These are phyloP conservation scores for Pangasius mekongensis DNA, from an alignment of 2,797 vertebrate genomes.

Conservation along the genomic window DNA sequence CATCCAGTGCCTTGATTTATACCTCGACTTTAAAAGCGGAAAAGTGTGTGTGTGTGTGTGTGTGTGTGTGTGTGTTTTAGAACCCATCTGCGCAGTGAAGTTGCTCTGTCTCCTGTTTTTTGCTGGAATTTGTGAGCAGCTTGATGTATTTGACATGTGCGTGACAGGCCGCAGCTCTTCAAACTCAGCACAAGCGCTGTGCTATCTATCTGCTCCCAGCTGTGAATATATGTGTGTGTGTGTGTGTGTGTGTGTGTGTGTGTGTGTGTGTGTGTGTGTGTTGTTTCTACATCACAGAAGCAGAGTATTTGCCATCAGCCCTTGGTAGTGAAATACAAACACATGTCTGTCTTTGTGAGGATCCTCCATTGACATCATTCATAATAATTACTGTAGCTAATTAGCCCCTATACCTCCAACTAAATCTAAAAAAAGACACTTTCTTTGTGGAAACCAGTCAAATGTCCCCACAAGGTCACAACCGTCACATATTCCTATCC, in stretches of 20 bases:
- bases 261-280: conserved; percentile 38
- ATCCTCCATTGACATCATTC: not conserved
- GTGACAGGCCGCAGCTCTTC: conserved; percentile 81
- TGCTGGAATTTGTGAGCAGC: conserved; percentile 83
- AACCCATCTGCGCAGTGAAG: conserved; percentile 73
- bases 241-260: conserved; percentile 49
- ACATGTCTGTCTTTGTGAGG: not conserved
- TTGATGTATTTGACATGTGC: conserved; percentile 88
- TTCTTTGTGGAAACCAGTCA: not conserved
- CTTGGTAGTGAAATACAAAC: conserved; percentile 41
- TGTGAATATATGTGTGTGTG: conserved; percentile 67
- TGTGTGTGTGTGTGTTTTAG: conserved; percentile 35
- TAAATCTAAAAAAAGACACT: not conserved
- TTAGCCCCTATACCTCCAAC: not conserved
- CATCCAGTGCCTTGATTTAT: conserved; percentile 16
- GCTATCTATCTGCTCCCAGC: conserved; percentile 73
- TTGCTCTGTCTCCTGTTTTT: conserved; percentile 69
- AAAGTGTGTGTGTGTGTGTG: conserved; percentile 31
- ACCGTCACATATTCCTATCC: not conserved
- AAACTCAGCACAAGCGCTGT: conserved; percentile 74
- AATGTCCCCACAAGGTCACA: not conserved
- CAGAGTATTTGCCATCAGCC: conserved; percentile 68
- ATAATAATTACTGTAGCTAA: not conserved
- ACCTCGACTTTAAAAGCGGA: conserved; percentile 7
- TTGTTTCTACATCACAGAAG: conserved; percentile 50